Base-by-base conservation (phyloP, 2,888 invertebrate species). In the Lordiphosa andalusiaca region DNA sequence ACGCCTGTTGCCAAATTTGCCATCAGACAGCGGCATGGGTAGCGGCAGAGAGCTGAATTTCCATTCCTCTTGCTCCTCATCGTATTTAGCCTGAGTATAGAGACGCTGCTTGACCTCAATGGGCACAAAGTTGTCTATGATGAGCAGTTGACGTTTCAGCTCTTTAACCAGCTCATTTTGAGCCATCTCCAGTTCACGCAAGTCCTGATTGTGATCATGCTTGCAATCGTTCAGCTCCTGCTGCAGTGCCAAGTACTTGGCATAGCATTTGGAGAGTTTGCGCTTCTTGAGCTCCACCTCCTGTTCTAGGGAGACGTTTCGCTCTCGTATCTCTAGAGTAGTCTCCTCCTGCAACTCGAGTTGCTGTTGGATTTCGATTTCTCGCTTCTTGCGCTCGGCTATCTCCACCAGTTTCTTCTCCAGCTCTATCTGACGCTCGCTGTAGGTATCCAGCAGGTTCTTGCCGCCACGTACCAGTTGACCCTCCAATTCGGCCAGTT, bases 231-330 rank as follows among this genome's bases (percentile, higher is more conserved):
- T 92, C 7, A 96, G 92, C 86, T 97, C 97, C 84, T 94, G 94
- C 74, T 95, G 89, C n/a, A 89, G 69, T 0, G 89, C 89, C 88
- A 94, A 92, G 86, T 95, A 92, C 90, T 97, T 97, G 12, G 93
- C 92, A 85, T 96, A 94, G 85, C 98, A 93, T 90, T 98, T 96
- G 86, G 97, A 96, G 53, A 98, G 90, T 89, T 98, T 90, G 82
- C 95, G 95, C 21, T 98, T 96, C 90, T 99, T 99, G 56, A 96
- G 94, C 87, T 99, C 99, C 2, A 99, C 98, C 90, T 99, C 98
- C 88, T 98, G 98, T 87, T 98, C 97, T 55, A 99, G 90, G 49
- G 95, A 96, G 6, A 95, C 93, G 86, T 96, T 98, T 0, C 97
- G 98, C 85, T 95, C 96, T 56, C 95, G 94, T 53, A 99, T 93